A percentile compares a stretch with the other conserved stretches of the same genome.
phyloP scores from a whole-genome alignment of 1,140 invertebrate species.

The Pseudomyrmex pallidus region DNA sequence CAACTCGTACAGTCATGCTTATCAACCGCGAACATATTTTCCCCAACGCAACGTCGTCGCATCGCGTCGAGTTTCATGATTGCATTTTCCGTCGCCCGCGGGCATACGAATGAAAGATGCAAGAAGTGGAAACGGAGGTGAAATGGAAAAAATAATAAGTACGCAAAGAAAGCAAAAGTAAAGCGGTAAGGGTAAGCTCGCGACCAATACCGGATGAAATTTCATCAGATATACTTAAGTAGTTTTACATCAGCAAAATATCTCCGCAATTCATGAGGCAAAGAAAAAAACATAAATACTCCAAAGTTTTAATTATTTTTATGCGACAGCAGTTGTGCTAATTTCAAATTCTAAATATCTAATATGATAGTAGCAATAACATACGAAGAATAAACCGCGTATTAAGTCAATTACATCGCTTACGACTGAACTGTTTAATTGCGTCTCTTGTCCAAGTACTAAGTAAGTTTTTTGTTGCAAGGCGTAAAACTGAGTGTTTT shows the following conservation, averaged over 20 bases:
- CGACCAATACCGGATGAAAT: slow-evolving; percentile 2
- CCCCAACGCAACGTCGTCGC: neutral
- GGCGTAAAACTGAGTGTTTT: too few relatives aligned
- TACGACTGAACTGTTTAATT: too few relatives aligned
- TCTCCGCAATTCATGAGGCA: neutral
- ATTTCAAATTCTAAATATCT: too few relatives aligned
- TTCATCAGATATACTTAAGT: neutral
- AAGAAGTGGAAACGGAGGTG: slow-evolving; percentile 13
- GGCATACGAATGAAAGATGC: slow-evolving; percentile 17
- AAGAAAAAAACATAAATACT: neutral
- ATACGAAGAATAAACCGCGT: too few relatives aligned
- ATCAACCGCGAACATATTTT: slow-evolving; percentile 45
- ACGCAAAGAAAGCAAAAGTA: slow-evolving; percentile 22
- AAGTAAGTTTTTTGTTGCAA: too few relatives aligned
- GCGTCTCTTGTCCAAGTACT: too few relatives aligned
- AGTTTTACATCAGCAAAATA: slow-evolving; percentile 5
- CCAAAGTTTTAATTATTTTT: slow-evolving; percentile 6
- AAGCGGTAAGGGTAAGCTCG: neutral
- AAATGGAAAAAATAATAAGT: slow-evolving; percentile 44
- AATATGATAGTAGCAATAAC: too few relatives aligned
- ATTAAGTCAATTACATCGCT: too few relatives aligned
- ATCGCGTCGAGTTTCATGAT: slow-evolving; percentile 51
- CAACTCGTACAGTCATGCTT: slow-evolving; percentile 14
- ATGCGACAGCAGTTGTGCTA: neutral
- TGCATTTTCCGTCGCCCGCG: slow-evolving; percentile 27